Conservation (phyloP, 2,888 invertebrate species). For the Agonopterix subpropinquella region DNA sequence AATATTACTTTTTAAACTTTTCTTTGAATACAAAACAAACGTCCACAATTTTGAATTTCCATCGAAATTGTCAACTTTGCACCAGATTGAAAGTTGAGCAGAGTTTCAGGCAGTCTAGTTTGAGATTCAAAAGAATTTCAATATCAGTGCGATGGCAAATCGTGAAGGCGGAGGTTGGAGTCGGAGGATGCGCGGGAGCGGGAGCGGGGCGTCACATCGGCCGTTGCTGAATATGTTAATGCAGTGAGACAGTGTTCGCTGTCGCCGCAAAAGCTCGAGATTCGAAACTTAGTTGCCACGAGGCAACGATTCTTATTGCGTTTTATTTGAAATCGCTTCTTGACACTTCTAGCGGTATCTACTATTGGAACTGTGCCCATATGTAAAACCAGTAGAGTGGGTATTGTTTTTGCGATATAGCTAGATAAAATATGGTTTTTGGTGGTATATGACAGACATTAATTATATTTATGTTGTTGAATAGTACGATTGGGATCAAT, state of each 20-base stretch:
- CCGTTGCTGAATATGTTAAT: constrained; percentile 65
- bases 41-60: constrained; percentile 9
- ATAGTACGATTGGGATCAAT: too few relatives aligned
- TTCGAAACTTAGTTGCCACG: neutral
- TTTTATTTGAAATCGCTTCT: constrained; percentile 9
- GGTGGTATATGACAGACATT: too few relatives aligned
- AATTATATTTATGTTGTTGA: too few relatives aligned
- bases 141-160: constrained; percentile 48
- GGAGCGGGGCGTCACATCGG: constrained; percentile 20
- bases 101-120: constrained; percentile 45
- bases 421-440: too few relatives aligned
- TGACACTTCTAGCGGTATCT: too few relatives aligned
- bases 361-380: too few relatives aligned
- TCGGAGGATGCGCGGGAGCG: constrained; percentile 8
- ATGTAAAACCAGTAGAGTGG: too few relatives aligned
- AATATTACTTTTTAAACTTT: neutral
- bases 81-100: constrained; percentile 49
- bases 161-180: constrained; percentile 28
- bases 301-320: constrained; percentile 28
- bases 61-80: constrained; percentile 48
- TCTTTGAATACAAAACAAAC: neutral
- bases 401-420: too few relatives aligned
- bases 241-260: constrained; percentile 24
- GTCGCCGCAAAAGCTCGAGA: constrained; percentile 44
- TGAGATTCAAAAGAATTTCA: constrained; percentile 69